A percentile compares a stretch with the other conserved stretches of the same genome.
Conservation (phyloP, 2,888 invertebrate species). For the Limnephilus auricula region DNA sequence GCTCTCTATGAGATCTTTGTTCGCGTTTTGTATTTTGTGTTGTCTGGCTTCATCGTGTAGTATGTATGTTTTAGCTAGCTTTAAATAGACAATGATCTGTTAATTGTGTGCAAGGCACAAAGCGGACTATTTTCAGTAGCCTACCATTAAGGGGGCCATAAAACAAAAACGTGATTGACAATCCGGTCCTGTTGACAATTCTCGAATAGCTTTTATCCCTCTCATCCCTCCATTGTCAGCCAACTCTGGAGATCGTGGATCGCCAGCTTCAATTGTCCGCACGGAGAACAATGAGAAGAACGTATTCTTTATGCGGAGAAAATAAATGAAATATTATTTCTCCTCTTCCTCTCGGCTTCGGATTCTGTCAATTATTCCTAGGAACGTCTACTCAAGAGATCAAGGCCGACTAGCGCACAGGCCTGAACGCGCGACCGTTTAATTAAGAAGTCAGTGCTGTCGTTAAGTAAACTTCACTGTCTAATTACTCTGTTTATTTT, state of each 20-base stretch:
- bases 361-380: slow-evolving; percentile 54
- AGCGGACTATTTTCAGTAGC: not conserved
- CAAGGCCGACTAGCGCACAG: not conserved
- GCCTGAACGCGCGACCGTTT: too few species aligned
- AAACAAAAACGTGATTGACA: not conserved
- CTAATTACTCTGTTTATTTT: too few species aligned
- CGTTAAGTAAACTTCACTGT: too few species aligned
- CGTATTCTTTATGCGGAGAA: slow-evolving; percentile 53
- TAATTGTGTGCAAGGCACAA: not conserved
- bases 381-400: not conserved
- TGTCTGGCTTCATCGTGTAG: not conserved
- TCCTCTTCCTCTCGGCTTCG: slow-evolving; percentile 17
- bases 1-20: not conserved
- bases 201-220: slow-evolving; percentile 42
- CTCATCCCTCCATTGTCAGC: slow-evolving; percentile 54
- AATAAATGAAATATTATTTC: slow-evolving; percentile 62
- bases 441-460: too few species aligned
- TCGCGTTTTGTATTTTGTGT: not conserved
- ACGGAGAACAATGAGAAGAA: slow-evolving; percentile 49
- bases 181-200: slow-evolving; percentile 26
- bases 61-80: not conserved
- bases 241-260: slow-evolving; percentile 45
- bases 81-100: not conserved
- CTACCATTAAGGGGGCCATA: not conserved
- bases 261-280: slow-evolving; percentile 50